Evolutionary conservation across 92 coral and sea anemone genomes (phyloP).

Genomic region (Montipora capitata): DNA sequence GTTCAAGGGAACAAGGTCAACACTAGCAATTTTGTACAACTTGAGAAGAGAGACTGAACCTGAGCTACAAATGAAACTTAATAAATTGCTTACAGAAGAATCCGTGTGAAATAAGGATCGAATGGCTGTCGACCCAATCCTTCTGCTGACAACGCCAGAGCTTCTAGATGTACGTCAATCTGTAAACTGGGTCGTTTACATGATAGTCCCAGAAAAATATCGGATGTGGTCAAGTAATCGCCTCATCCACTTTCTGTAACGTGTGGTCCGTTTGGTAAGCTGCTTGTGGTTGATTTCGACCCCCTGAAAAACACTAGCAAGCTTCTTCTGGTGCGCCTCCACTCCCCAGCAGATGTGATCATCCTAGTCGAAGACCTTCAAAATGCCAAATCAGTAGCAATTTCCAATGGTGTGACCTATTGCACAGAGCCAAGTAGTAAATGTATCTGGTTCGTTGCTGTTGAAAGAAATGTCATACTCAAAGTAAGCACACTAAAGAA

Average conservation of each 20-base stretch:
- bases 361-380: constrained; percentile 44
- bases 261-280: too few relatives aligned
- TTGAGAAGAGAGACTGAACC: constrained; percentile 29
- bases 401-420: constrained; percentile 24
- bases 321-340: constrained; percentile 30
- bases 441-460: constrained; percentile 28
- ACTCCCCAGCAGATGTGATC: constrained; percentile 51
- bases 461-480: background rate
- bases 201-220: constrained; percentile 51
- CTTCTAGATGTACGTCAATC: background rate
- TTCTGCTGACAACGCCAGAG: background rate
- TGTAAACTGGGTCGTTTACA: constrained; percentile 28
- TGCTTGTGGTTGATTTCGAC: too few relatives aligned
- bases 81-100: background rate
- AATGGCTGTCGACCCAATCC: background rate
- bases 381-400: constrained; percentile 34
- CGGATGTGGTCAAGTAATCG: constrained; percentile 34
- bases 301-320: too few relatives aligned
- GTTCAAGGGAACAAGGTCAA: constrained; percentile 45
- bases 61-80: too few relatives aligned
- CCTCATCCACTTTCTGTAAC: too few relatives aligned
- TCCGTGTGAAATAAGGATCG: background rate
- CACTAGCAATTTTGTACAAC: constrained; percentile 47
- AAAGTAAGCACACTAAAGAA: constrained; percentile 22
- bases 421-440: constrained; percentile 40